These are phyloP conservation scores for Pogonomyrmex barbatus DNA, from an alignment of 1,140 invertebrate species.

Conservation along the genomic window DNA sequence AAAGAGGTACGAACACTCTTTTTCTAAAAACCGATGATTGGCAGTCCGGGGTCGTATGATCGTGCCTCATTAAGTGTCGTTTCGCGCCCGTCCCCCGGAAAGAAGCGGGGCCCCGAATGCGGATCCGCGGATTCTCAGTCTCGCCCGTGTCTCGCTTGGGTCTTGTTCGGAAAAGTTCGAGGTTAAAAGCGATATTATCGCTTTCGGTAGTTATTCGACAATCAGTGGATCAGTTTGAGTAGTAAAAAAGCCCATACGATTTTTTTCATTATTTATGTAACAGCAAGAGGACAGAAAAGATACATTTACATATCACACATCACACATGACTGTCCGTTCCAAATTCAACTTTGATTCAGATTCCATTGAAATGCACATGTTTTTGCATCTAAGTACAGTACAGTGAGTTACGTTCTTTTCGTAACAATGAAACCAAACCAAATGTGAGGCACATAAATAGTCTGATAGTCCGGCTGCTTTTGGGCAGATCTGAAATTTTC, in stretches of 20 bases:
- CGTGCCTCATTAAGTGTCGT: too few relatives aligned
- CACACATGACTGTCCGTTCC: constrained; percentile 10
- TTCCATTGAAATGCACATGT: constrained; percentile 54
- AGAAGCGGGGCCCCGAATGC: too few relatives aligned
- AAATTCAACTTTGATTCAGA: constrained; percentile 51
- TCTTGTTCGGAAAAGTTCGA: too few relatives aligned
- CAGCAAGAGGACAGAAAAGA: constrained; percentile 4
- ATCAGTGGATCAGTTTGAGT: too few relatives aligned
- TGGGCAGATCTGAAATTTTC: constrained; percentile 48
- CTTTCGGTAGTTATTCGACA: too few relatives aligned
- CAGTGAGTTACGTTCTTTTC: constrained; percentile 17
- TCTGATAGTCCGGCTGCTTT: background rate
- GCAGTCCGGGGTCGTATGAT: too few relatives aligned
- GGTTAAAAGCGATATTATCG: too few relatives aligned
- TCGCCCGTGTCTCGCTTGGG: too few relatives aligned
- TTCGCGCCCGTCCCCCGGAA: too few relatives aligned
- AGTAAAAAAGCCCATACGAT: background rate
- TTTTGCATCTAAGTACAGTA: constrained; percentile 46
- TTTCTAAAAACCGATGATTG: too few relatives aligned
- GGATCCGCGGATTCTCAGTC: too few relatives aligned
- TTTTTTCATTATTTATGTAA: constrained; percentile 31
- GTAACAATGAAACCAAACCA: constrained; percentile 19
- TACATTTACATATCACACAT: constrained; percentile 39
- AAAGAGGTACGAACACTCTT: too few relatives aligned
- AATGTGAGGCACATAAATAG: constrained; percentile 15